Percentiles rank a stretch among this genome's conserved stretches.
Conservation (phyloP, 2,888 invertebrate genomes). For the Hemicrepidius hirtus region DNA sequence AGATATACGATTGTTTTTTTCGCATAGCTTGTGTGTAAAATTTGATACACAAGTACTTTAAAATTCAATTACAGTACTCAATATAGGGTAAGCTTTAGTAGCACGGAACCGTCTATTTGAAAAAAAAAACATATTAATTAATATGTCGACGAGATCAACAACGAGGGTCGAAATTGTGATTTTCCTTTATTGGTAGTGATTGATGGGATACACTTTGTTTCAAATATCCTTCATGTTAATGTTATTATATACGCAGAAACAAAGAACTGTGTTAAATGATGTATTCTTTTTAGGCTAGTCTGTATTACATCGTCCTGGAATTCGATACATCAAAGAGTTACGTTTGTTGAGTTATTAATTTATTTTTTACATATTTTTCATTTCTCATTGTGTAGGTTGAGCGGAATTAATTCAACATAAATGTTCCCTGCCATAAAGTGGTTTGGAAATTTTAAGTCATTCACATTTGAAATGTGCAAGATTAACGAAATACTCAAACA, state of each 20-base stretch:
- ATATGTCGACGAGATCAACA: constrained; percentile 37
- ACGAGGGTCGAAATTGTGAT: constrained; percentile 37
- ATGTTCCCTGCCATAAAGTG: not conserved
- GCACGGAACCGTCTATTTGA: not conserved
- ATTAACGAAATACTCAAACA: constrained; percentile 6
- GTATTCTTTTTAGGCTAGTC: constrained; percentile 25
- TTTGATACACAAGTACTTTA: too few relatives aligned
- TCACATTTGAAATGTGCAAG: not conserved
- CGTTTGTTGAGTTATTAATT: not conserved
- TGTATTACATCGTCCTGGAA: constrained; percentile 24
- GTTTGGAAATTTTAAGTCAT: not conserved
- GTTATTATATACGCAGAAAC: constrained; percentile 34
- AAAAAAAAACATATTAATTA: constrained; percentile 27
- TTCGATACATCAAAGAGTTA: constrained; percentile 14
- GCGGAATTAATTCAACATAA: not conserved
- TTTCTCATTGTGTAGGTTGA: not conserved
- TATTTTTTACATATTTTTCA: too few relatives aligned
- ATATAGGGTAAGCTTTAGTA: not conserved
- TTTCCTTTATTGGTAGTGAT: constrained; percentile 45
- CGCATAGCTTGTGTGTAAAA: too few relatives aligned
- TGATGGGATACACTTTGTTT: constrained; percentile 43
- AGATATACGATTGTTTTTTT: not conserved
- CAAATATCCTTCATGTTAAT: constrained; percentile 32
- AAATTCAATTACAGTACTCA: too few relatives aligned
- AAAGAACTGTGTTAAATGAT: constrained; percentile 35